phyloP scores from a whole-genome alignment of 1,140 invertebrate genomes.

The Alviniconcha marisindica region DNA sequence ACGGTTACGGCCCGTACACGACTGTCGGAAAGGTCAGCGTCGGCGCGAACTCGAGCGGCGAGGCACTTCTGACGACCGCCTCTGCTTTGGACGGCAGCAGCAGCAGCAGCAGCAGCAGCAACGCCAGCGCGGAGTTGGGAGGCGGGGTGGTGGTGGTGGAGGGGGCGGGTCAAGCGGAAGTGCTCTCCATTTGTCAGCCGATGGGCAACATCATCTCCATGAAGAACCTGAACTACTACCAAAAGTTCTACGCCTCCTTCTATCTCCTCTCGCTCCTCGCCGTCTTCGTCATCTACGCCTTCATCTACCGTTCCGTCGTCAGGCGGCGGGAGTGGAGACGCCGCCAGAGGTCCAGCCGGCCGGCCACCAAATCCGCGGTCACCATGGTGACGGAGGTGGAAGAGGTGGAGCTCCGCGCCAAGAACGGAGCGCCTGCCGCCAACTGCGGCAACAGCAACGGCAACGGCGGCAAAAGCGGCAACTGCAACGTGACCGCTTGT shows the following conservation, averaged over 20 bases:
- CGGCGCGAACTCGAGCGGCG: not conserved
- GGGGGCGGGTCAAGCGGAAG: not conserved
- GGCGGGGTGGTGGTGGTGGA: not conserved
- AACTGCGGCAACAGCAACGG: conserved; percentile 21
- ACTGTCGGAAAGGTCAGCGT: not conserved
- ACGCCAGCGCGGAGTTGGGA: conserved; percentile 36
- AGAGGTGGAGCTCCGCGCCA: conserved; percentile 34
- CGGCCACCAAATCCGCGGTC: conserved; percentile 3
- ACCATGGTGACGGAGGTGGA: conserved; percentile 44
- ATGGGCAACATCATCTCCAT: conserved; percentile 52
- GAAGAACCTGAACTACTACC: conserved; percentile 53
- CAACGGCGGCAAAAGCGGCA: not conserved
- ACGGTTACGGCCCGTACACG: not conserved
- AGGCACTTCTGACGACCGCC: not conserved
- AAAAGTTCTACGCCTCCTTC: conserved; percentile 65
- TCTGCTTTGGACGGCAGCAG: not conserved
- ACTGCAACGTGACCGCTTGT: conserved; percentile 39
- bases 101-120: not conserved
- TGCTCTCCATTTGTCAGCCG: conserved; percentile 42
- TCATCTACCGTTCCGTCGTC: conserved; percentile 65
- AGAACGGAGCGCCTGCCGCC: conserved; percentile 37
- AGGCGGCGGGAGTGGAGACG: conserved; percentile 54
- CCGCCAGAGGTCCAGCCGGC: conserved; percentile 42
- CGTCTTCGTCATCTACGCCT: conserved; percentile 65
- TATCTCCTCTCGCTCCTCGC: conserved; percentile 64